Evolutionary conservation across 2,797 vertebrate species (phyloP).

Genomic region (Vespertilio murinus): DNA sequence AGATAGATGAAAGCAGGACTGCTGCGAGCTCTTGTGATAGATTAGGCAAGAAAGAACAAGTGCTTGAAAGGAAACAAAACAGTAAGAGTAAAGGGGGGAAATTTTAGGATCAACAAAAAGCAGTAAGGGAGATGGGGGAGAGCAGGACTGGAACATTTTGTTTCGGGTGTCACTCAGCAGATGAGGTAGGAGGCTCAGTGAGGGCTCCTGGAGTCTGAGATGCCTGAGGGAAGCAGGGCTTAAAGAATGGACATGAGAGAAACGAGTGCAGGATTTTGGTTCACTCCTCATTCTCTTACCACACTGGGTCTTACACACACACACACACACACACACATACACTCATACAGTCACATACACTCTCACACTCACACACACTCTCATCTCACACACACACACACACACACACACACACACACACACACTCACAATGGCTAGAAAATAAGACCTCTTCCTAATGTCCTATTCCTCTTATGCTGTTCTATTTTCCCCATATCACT

Average conservation of each 20-base stretch:
- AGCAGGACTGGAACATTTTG: neutral
- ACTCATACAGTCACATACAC: too few relatives aligned
- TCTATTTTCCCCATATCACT: neutral
- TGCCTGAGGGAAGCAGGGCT: neutral
- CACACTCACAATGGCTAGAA: neutral
- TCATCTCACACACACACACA: neutral
- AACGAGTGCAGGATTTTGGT: neutral
- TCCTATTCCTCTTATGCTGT: neutral
- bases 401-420: too few relatives aligned
- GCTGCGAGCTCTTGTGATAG: neutral
- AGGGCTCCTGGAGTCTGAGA: neutral
- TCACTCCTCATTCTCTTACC: neutral
- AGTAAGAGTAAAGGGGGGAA: neutral
- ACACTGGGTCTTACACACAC: neutral
- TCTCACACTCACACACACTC: neutral
- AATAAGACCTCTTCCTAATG: neutral
- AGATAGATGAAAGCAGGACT: neutral
- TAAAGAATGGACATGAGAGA: neutral
- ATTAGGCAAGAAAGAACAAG: neutral
- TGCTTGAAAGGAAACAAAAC: neutral
- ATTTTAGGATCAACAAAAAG: neutral
- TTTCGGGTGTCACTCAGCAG: neutral
- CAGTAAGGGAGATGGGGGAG: neutral
- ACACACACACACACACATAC: too few relatives aligned
- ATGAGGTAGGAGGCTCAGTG: neutral